Evolutionary conservation across 2,113 vertebrate species (phyloP), one percentile per base, ranked within the genome.

Genomic region (Parus major): DNA sequence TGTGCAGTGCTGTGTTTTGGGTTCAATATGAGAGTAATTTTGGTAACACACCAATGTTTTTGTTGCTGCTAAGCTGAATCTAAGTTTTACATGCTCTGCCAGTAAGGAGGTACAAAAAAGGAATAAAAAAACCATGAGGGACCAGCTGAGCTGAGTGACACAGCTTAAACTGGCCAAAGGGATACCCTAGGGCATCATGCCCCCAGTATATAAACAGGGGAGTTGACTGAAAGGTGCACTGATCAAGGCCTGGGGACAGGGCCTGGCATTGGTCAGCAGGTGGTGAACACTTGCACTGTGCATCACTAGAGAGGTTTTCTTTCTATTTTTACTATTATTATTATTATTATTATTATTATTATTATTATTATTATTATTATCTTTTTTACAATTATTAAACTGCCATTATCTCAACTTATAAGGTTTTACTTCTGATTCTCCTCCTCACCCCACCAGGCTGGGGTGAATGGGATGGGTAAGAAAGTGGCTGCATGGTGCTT

Each of bases 171-270:
- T 47, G 20, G 15, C 12, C 12, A 61, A 78, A 61, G 6, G 15
- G 15, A 60, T 63, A 70, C 20, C 12, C 24, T 39, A 55, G n/a
- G 39, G 13, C 24, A 29, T 17, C 28, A 55, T n/a, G 41, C 16
- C 18, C 11, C 5, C 16, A 55, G 29, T 29, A 63, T 29, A 29
- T 21, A 55, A 55, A 29, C 23, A 20, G 39, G 8, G 33, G 28
- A 39, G 15, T 39, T 39, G 61, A n/a, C 5, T 16, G 10, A 29
- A 41, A 70, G 8, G 33, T 55, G 41, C 0, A 1, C 19, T 29
- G 20, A 78, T 21, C 18, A 9, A 10, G 16, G 56, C 47, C 11
- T 0, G 0, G 19, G n/a, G 23, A 47, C 7, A 11, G 8, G 10
- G 29, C n/a, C 25, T 39, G 57, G 41, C 4, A 71, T 8, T 29